A percentile compares a stretch with the other conserved stretches of the same genome.
phyloP scores from a whole-genome alignment of 1,140 invertebrate genomes.

The Camponotus pennsylvanicus region DNA sequence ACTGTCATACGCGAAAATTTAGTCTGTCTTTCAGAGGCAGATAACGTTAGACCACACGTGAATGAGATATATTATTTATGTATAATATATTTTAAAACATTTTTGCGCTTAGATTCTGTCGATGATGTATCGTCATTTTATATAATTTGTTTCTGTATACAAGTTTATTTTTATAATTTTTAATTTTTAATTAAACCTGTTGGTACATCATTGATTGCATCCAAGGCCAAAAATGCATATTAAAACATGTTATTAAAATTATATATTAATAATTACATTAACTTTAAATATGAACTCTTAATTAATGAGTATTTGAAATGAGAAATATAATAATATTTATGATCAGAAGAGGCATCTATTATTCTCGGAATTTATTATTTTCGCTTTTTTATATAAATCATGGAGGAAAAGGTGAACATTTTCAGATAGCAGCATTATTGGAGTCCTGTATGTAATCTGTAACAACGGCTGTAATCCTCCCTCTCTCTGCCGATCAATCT shows the following conservation, averaged over 20 bases:
- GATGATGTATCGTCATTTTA: background rate
- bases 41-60: conserved; percentile 24
- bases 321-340: background rate
- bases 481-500: conserved; percentile 33
- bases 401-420: conserved; percentile 22
- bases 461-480: conserved; percentile 56
- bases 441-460: conserved; percentile 51
- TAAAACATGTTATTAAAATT: too few species aligned
- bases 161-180: background rate
- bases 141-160: too few species aligned
- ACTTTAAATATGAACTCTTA: too few species aligned
- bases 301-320: background rate
- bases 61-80: background rate
- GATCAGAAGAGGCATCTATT: conserved; percentile 32
- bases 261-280: too few species aligned
- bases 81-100: conserved; percentile 27
- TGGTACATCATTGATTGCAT: too few species aligned
- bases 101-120: background rate
- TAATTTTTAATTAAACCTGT: background rate
- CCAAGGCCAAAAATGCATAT: too few species aligned
- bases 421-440: conserved; percentile 50
- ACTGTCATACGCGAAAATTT: conserved; percentile 14
- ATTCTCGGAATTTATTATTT: conserved; percentile 37
- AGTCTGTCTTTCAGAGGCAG: conserved; percentile 17
- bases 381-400: conserved; percentile 46